These are phyloP conservation scores for Pelochelys cantorii DNA, from an alignment of 2,797 vertebrate species.

Conservation along the genomic window DNA sequence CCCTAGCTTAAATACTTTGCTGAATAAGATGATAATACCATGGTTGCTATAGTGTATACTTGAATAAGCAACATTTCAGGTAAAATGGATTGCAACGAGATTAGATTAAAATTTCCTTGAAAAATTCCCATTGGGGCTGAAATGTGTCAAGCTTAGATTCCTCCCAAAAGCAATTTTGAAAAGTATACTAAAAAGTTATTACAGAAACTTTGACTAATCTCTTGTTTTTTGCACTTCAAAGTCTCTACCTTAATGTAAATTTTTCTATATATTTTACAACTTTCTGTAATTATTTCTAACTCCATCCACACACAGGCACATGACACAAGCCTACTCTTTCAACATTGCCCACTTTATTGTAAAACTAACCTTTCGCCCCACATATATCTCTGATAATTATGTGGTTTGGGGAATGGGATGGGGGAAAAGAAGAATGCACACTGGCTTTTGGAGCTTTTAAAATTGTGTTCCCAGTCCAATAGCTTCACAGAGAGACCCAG, in stretches of 20 bases:
- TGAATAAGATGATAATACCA: background rate
- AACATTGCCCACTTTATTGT: background rate
- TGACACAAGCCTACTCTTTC: background rate
- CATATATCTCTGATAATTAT: background rate
- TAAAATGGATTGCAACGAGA: background rate
- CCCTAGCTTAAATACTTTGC: accelerated
- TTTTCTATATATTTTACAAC: background rate
- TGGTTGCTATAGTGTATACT: background rate
- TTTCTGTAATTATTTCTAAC: background rate
- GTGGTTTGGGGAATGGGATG: background rate
- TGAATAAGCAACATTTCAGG: background rate
- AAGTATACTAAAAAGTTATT: background rate
- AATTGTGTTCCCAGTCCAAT: background rate
- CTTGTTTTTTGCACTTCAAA: background rate
- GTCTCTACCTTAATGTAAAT: background rate
- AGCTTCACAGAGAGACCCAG: background rate
- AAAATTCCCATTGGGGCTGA: background rate
- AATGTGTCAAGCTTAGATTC: background rate
- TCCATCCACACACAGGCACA: no score
- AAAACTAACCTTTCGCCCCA: background rate
- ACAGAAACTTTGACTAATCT: background rate
- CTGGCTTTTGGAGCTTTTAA: background rate
- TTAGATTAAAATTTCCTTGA: background rate
- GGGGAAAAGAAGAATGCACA: background rate
- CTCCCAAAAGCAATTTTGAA: background rate